Base-by-base conservation (phyloP, 2,113 vertebrate genomes). In the Scomber scombrus region DNA sequence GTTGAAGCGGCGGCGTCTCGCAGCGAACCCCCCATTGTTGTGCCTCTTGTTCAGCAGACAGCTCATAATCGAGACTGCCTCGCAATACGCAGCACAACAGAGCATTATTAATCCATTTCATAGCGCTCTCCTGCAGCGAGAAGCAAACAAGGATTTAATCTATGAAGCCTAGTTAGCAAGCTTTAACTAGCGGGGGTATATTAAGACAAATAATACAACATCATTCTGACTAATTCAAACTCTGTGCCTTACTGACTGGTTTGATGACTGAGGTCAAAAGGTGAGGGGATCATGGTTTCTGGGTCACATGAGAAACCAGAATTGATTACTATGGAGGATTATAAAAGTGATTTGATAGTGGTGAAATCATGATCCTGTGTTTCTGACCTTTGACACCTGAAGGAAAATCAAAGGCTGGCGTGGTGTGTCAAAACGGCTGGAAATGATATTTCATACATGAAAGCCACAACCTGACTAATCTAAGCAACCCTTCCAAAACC, bases 21-120 rank as follows among this genome's bases (percentile, higher is more conserved):
- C 80, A 10, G 71, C 19, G 64, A 66, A 13, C 82, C 69, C 46
- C 73, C 81, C 73, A 57, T 80, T 78, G 85, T 84, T 79, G 68
- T 56, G 72, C 14, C 61, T 72, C 80, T 87, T 83, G 79, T 88
- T 90, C 75, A 52, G 56, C 74, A 85, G 80, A 86, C 73, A 60
- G 87, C 62, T 85, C 83, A 84, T 88, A 89, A 91, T 85, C 11
- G 77, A 85, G 78, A n/a, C 77, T 43, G 78, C 79, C 81, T 63
- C 56, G 8, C 69, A 3, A 11, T 50, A 55, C 79, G 4, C 78
- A 65, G 47, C 68, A 73, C 66, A 71, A n/a, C 80, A 57, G 55
- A 88, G 81, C 88, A 82, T 87, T 90, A 87, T 89, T 82, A 85
- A 91, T 92, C 89, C 75, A 84, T 90, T 89, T 91, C 84, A 86